These are phyloP conservation scores for Chaetogeoica ovagalla DNA, from an alignment of 2,888 invertebrate genomes.

Conservation along the genomic window DNA sequence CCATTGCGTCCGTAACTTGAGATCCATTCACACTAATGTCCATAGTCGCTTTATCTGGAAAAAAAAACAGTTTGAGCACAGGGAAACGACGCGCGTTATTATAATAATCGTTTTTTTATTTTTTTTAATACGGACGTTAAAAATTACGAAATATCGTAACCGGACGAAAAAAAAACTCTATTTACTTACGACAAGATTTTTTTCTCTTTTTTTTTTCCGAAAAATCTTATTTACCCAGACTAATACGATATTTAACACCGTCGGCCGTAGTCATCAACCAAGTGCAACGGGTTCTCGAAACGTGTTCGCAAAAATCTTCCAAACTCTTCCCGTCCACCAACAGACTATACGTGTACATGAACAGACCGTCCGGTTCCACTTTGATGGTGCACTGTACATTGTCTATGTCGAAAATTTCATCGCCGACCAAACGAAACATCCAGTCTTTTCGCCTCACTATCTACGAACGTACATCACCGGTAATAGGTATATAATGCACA, in stretches of 20 bases:
- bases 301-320: conserved; percentile 78
- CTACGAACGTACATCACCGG: background rate
- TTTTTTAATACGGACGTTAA: too few species aligned
- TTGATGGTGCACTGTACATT: conserved; percentile 62
- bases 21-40: conserved; percentile 78
- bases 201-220: background rate
- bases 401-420: conserved; percentile 75
- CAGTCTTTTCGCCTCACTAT: conserved; percentile 70
- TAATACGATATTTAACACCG: conserved; percentile 68
- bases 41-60: conserved; percentile 72
- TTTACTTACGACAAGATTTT: background rate
- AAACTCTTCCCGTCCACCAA: conserved; percentile 80
- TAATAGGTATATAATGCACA: too few species aligned
- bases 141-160: too few species aligned
- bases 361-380: conserved; percentile 68
- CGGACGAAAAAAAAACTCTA: too few species aligned
- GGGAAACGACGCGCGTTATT: too few species aligned
- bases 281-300: conserved; percentile 73
- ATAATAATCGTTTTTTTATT: too few species aligned
- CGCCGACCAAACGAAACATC: conserved; percentile 91
- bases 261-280: conserved; percentile 69
- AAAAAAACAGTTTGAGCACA: background rate
- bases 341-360: conserved; percentile 80
- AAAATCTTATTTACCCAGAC: conserved; percentile 67
- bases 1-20: conserved; percentile 67